Evolutionary conservation across 2,888 invertebrate genomes (phyloP), one percentile per base, ranked within the genome.

Genomic region (Ecliptopera silaceata): DNA sequence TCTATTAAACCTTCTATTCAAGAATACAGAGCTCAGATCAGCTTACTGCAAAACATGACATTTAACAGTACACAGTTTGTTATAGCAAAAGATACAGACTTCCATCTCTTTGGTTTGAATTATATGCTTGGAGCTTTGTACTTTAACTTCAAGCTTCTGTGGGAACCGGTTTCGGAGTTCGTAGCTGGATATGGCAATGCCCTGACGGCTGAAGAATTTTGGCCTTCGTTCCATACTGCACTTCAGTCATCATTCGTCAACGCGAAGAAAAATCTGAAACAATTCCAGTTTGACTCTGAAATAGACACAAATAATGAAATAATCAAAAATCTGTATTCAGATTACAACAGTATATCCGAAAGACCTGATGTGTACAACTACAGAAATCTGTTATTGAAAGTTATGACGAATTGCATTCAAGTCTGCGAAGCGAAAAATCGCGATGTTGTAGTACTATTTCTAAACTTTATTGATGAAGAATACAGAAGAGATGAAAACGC

Each of bases 61-160:
- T 94, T 93, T 56, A 93, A 93, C 42, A 92, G 93, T 13, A 92
- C 92, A 17, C 92, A 93, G 59, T 93, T 92, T 65, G 91, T 92
- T 61, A 74, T 94, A 57, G 90, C 91, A 3, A 92, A 92, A 70
- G 84, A 92, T 44, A 91, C 93, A 0, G 91, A 92, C 4, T 95
- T 93, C 66, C 91, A 92, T 70, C 85, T 93, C 66, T 93, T 95
- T 70, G 94, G 95, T 0, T 77, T 99, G 15, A 92, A 95, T 59
- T 97, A 96, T 72, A 92, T 98, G 71, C 91, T 98, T 29, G 97
- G 98, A 1, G 93, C 94, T 57, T 87, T 98, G 45, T 96, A 96
- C 79, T 92, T 96, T 15, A 98, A 98, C 79, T 98, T 99, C 73
- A 95, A 96, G 68, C 88, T 97, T 11, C 80, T 99, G 0, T 98